Conservation (phyloP, 2,888 invertebrate species). For the Bugula neritina region DNA sequence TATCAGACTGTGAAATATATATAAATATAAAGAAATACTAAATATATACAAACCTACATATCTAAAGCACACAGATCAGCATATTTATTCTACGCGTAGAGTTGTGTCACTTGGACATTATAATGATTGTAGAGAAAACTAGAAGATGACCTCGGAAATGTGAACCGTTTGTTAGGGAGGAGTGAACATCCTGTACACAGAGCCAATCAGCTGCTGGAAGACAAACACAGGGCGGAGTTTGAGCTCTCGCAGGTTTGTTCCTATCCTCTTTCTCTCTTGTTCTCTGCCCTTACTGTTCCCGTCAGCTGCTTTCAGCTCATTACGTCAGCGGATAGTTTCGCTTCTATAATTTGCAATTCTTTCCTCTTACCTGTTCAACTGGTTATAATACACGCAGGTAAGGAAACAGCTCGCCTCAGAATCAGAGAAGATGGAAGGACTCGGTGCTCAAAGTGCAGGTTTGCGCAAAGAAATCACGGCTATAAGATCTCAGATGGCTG, state of each 20-base stretch:
- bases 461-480: slow-evolving; percentile 80
- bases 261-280: too few species aligned
- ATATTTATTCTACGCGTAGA: too few species aligned
- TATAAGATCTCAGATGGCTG: slow-evolving; percentile 63
- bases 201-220: slow-evolving; percentile 10
- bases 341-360: too few species aligned
- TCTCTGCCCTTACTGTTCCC: too few species aligned
- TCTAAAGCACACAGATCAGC: too few species aligned
- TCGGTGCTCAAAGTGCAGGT: slow-evolving; percentile 80
- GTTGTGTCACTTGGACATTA: too few species aligned
- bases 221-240: slow-evolving; percentile 6
- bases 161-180: neutral
- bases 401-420: slow-evolving; percentile 19
- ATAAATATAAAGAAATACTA: too few species aligned
- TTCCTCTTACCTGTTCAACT: too few species aligned
- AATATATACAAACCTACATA: too few species aligned
- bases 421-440: slow-evolving; percentile 76
- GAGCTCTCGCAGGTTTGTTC: neutral
- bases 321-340: too few species aligned
- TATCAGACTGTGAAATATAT: too few species aligned
- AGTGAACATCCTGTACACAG: neutral
- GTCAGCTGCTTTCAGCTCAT: too few species aligned
- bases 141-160: slow-evolving; percentile 2
- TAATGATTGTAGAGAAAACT: neutral
- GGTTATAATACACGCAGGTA: slow-evolving; percentile 11